These are phyloP conservation scores for Nannoperca obscura DNA, from an alignment of 2,797 vertebrate species.

Conservation along the genomic window DNA sequence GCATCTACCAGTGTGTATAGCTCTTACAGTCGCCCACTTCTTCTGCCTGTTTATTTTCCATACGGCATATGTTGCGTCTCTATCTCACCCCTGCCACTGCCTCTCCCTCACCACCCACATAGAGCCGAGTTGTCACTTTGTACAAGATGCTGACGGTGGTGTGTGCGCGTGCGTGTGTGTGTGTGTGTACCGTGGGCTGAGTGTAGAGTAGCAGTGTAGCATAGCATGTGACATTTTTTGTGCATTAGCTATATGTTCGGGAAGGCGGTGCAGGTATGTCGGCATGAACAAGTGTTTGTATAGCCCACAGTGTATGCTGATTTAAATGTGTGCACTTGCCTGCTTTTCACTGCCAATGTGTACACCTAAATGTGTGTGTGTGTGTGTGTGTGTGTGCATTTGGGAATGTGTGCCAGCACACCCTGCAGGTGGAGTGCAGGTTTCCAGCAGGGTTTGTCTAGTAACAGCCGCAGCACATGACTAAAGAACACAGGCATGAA, in stretches of 20 bases:
- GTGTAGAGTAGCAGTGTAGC: slow-evolving; percentile 24
- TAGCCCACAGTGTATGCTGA: slow-evolving; percentile 31
- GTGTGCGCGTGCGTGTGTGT: slow-evolving; percentile 35
- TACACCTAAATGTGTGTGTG: slow-evolving; percentile 1
- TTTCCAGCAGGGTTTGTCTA: slow-evolving; percentile 65
- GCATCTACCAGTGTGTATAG: slow-evolving; percentile 52
- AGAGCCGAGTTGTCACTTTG: slow-evolving; percentile 70
- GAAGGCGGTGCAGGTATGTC: slow-evolving; percentile 15
- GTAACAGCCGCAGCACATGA: slow-evolving; percentile 73
- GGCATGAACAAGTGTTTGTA: slow-evolving; percentile 25
- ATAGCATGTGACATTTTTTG: slow-evolving; percentile 22
- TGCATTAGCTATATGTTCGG: slow-evolving; percentile 27
- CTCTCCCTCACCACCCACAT: slow-evolving; percentile 62
- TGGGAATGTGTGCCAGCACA: slow-evolving; percentile 41
- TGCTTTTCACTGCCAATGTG: slow-evolving; percentile 24
- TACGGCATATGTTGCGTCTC: slow-evolving; percentile 59
- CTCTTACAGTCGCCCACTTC: slow-evolving; percentile 51
- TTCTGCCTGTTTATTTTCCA: slow-evolving; percentile 55
- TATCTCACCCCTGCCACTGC: slow-evolving; percentile 59
- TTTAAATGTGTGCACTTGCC: slow-evolving; percentile 33
- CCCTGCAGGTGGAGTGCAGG: slow-evolving; percentile 59
- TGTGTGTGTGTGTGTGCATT: slow-evolving; percentile 8
- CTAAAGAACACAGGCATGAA: slow-evolving; percentile 56
- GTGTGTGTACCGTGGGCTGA: background rate
- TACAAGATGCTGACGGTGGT: slow-evolving; percentile 69